Percentiles rank a stretch among this genome's conserved stretches.
Conservation (phyloP, 2,113 vertebrate species). For the Daboia siamensis region DNA sequence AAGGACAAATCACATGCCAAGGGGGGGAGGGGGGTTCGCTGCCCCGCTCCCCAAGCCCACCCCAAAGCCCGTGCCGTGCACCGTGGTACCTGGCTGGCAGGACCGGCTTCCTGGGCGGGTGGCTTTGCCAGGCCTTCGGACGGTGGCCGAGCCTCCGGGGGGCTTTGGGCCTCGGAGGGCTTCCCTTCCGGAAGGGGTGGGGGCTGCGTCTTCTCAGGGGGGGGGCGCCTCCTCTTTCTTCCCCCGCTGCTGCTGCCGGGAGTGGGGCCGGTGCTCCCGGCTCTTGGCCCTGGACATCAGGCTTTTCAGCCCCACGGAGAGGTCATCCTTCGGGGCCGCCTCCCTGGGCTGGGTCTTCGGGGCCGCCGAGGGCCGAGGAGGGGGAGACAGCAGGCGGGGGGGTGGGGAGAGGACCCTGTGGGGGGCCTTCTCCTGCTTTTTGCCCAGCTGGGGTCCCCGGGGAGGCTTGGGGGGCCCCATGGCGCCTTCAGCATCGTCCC, state of each 20-base stretch:
- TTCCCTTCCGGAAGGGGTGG: conserved; percentile 15
- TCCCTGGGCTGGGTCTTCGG: conserved; percentile 70
- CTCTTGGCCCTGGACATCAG: conserved; percentile 83
- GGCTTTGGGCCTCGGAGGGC: not conserved
- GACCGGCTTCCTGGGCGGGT: conserved; percentile 9
- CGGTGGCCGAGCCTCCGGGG: conserved; percentile 26
- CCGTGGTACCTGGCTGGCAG: conserved; percentile 20
- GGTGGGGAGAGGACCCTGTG: not conserved
- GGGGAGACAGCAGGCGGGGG: accelerated
- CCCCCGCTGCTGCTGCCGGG: conserved; percentile 42
- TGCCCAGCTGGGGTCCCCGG: conserved; percentile 59
- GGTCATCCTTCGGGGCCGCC: conserved; percentile 78
- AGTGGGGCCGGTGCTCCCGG: conserved; percentile 74
- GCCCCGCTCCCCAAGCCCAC: not conserved
- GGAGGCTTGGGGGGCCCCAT: conserved; percentile 50
- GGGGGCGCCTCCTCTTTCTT: conserved; percentile 58
- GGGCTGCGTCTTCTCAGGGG: not conserved
- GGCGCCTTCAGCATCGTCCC: conserved; percentile 63
- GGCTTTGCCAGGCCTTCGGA: conserved; percentile 22
- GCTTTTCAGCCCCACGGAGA: conserved; percentile 78
- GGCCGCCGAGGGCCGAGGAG: conserved; percentile 30
- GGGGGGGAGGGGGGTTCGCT: no score
- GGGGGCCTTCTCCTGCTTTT: conserved; percentile 57
- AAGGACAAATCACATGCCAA: not conserved
- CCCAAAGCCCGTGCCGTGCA: not conserved